Evolutionary conservation across 2,113 vertebrate genomes (phyloP).

Genomic region (Rhodinocichla rosea): DNA sequence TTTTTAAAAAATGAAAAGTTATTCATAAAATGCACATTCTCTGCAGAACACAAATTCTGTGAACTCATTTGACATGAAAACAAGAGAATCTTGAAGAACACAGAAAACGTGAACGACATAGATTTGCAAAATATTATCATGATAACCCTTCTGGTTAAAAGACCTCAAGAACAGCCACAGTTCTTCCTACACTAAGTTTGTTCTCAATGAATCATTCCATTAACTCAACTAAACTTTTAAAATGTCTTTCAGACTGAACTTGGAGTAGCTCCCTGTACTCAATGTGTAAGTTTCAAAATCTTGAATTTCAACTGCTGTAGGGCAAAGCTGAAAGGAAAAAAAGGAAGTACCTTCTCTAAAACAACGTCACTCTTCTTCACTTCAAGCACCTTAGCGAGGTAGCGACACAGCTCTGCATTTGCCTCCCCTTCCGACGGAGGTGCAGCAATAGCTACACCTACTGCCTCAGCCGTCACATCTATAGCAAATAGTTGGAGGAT

Average conservation of each 20-base stretch:
- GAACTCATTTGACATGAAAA: not conserved
- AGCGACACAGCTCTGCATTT: slow-evolving; percentile 86
- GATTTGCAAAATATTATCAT: not conserved
- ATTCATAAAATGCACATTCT: not conserved
- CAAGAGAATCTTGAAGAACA: not conserved
- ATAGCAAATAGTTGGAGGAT: not conserved
- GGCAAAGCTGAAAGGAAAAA: not conserved
- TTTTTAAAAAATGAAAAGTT: not conserved
- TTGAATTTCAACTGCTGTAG: not conserved
- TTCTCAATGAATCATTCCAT: not conserved
- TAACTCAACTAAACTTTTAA: not conserved
- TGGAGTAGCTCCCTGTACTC: not conserved
- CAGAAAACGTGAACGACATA: not conserved
- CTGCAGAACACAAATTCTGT: not conserved
- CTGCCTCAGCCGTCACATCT: slow-evolving; percentile 83
- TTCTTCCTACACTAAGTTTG: not conserved
- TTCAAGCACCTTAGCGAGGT: slow-evolving; percentile 83
- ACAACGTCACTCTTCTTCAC: slow-evolving; percentile 84
- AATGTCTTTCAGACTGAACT: not conserved
- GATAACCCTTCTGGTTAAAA: not conserved
- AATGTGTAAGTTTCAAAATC: not conserved
- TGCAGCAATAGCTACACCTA: slow-evolving; percentile 87
- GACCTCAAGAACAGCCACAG: not conserved
- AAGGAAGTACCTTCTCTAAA: slow-evolving; percentile 82
- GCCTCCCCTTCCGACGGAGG: slow-evolving; percentile 91